Conservation (phyloP, 2,113 vertebrate genomes). For the Phycodurus eques region DNA sequence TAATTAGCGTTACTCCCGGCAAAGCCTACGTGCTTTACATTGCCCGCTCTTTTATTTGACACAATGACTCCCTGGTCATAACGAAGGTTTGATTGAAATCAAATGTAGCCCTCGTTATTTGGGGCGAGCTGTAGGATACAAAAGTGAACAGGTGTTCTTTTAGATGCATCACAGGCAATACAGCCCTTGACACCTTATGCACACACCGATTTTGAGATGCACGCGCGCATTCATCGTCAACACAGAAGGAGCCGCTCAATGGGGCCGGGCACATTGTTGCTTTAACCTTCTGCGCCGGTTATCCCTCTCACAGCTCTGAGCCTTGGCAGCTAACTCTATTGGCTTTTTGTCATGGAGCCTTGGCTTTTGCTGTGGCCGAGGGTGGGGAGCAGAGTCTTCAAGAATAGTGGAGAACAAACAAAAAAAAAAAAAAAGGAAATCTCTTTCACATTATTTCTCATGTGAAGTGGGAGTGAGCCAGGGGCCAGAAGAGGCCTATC, state of each 20-base stretch:
- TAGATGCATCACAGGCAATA: conserved; percentile 43
- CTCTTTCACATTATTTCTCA: conserved; percentile 60
- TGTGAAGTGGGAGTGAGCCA: conserved; percentile 56
- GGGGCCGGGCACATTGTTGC: conserved; percentile 71
- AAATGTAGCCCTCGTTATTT: conserved; percentile 51
- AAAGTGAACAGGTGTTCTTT: conserved; percentile 71
- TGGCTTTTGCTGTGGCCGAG: conserved; percentile 58
- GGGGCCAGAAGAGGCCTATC: conserved; percentile 51
- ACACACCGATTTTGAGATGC: conserved; percentile 46
- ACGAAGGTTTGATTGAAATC: conserved; percentile 59
- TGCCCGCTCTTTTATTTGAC: conserved; percentile 10
- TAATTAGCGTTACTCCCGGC: conserved; percentile 51
- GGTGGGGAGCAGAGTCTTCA: conserved; percentile 18
- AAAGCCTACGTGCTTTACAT: conserved; percentile 23
- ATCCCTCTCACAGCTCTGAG: conserved; percentile 70
- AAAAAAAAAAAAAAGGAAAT: conserved; percentile 65
- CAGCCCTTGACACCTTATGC: conserved; percentile 60
- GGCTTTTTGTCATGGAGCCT: conserved; percentile 71
- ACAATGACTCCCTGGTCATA: conserved; percentile 29
- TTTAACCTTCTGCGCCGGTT: conserved; percentile 74
- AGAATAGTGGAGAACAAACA: conserved; percentile 54
- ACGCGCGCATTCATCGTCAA: conserved; percentile 41
- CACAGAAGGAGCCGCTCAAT: conserved; percentile 67
- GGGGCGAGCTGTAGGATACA: conserved; percentile 34
- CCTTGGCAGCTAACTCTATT: conserved; percentile 71